These are phyloP conservation scores for Latrodectus geometricus DNA, from an alignment of 1,140 invertebrate genomes.

Conservation along the genomic window DNA sequence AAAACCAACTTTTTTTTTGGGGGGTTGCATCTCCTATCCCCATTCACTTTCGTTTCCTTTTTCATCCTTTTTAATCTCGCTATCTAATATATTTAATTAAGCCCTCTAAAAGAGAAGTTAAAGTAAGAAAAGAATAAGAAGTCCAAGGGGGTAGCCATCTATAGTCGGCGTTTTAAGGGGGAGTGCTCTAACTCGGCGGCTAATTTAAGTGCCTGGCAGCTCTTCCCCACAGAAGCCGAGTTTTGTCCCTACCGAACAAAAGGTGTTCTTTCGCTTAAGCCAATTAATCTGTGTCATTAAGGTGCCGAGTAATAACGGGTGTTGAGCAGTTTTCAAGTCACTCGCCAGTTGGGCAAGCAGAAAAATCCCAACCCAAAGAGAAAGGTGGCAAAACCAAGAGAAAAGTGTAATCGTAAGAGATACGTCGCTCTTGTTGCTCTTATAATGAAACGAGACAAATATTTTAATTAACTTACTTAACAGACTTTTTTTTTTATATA, in stretches of 20 bases:
- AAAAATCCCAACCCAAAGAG: conserved; percentile 24
- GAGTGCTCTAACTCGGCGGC: conserved; percentile 31
- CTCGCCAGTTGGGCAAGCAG: conserved; percentile 3
- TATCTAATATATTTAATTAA: conserved; percentile 60
- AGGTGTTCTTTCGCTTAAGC: conserved; percentile 58
- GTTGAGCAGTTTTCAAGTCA: conserved; percentile 33
- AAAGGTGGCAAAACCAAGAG: neutral
- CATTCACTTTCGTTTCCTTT: neutral
- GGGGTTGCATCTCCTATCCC: neutral
- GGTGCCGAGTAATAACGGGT: conserved; percentile 36
- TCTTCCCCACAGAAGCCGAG: conserved; percentile 9
- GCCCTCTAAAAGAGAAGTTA: conserved; percentile 28
- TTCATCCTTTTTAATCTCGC: conserved; percentile 55
- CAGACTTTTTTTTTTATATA: neutral
- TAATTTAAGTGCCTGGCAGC: conserved; percentile 25
- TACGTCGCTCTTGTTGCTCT: neutral
- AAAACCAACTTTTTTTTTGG: conserved; percentile 19
- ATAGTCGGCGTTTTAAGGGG: conserved; percentile 25
- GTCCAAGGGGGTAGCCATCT: conserved; percentile 8
- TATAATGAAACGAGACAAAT: neutral
- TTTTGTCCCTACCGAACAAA: conserved; percentile 49
- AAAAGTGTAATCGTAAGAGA: neutral
- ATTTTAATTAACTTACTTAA: neutral
- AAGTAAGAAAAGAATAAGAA: conserved; percentile 33
- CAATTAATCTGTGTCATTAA: conserved; percentile 60